Base-by-base conservation (phyloP, 2,888 invertebrate species). In the Callimorpha dominula region DNA sequence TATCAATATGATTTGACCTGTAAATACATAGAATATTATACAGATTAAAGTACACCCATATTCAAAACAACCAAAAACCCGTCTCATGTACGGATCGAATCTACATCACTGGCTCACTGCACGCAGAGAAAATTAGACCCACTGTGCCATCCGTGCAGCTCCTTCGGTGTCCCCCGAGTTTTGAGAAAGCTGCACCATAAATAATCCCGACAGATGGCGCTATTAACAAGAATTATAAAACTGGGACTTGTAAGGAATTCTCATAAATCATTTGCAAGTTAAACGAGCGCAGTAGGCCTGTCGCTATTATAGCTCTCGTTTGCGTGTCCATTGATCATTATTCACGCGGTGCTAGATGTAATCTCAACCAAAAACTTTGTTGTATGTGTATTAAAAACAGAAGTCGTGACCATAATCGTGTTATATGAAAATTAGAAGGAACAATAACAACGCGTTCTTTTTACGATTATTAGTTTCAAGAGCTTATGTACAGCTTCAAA, bases 301-400 rank as follows among this genome's bases (percentile, higher is more conserved):
- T 11, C 3, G n/a, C 46, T n/a, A 20, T n/a, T 17, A 15, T 42
- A 40, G 1, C 50, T 49, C 50, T 68, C 49, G 72, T 68, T 72
- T 70, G 80, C 83, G 84, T 83, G 83, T 74, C 71, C 72, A 72
- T 74, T 77, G 76, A 20, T 40, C 75, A 77, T 83, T 77, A 82
- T 63, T 81, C 60, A 73, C 31, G 50, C 63, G 11, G n/a, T 6
- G 11, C 52, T 57, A 71, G 78, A 79, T 84, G 31, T 79, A 74
- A 79, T 83, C 84, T 72, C 50, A 7, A 46, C 49, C 74, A 50
- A 74, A 62, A 72, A 70, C 65, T 68, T 66, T 77, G 63, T 43
- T 75, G 76, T 72, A 78, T 49, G 64, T 49, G 68, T 49, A 76
- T 65, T 57, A 70, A 74, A 71, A 67, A 64, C 31, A 77, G 78